A percentile compares a stretch with the other conserved stretches of the same genome.
Conservation (phyloP, 2,113 vertebrate genomes). For the Cygnus buccinator region DNA sequence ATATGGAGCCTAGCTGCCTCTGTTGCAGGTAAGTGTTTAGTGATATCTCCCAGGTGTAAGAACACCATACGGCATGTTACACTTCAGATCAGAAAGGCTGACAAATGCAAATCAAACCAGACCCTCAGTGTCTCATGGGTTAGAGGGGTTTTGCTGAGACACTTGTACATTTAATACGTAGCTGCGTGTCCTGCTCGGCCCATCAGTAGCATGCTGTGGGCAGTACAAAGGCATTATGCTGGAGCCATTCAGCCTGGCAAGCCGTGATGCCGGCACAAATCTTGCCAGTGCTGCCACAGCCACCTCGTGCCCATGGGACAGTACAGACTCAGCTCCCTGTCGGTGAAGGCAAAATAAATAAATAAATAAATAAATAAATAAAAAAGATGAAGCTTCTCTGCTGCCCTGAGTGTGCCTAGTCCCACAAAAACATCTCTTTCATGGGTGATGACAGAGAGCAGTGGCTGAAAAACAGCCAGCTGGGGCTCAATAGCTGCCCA, state of each 20-base stretch:
- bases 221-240: not conserved
- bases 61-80: not conserved
- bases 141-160: not conserved
- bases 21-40: not conserved
- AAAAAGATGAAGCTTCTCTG: not conserved
- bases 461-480: not conserved
- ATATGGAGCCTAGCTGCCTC: not conserved
- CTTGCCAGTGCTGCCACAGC: not conserved
- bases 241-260: not conserved
- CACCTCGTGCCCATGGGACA: fast-evolving
- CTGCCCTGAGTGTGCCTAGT: not conserved
- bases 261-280: not conserved
- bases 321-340: not conserved
- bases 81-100: not conserved
- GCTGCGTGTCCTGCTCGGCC: not conserved
- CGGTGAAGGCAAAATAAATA: not conserved
- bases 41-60: not conserved
- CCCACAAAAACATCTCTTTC: not conserved
- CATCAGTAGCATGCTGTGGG: not conserved
- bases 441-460: not conserved
- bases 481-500: not conserved
- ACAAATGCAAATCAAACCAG: not conserved
- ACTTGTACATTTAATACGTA: not conserved
- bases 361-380: not conserved
- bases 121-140: not conserved